phyloP scores from a whole-genome alignment of 2,797 vertebrate genomes.

The Schizopygopsis malacanthus region DNA sequence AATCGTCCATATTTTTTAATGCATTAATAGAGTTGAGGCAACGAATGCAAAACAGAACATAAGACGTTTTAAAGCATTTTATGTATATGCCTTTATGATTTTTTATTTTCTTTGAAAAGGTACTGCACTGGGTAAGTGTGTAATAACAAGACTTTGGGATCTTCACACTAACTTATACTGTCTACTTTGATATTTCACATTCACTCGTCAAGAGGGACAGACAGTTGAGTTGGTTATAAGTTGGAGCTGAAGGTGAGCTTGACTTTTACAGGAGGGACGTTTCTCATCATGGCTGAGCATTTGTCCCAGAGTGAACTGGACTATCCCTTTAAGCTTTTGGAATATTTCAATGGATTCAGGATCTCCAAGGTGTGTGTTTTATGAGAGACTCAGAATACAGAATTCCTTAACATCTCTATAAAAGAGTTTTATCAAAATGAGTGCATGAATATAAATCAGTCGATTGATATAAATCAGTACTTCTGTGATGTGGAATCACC shows the following conservation, averaged over 20 bases:
- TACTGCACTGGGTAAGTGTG: not conserved
- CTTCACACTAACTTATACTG: not conserved
- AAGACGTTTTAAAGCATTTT: not conserved
- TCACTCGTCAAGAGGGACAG: not conserved
- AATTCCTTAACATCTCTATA: not conserved
- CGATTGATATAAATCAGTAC: not conserved
- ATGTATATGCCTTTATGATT: not conserved
- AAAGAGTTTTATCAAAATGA: not conserved
- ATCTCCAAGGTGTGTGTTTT: constrained; percentile 74
- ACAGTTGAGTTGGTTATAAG: not conserved
- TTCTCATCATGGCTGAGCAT: constrained; percentile 74
- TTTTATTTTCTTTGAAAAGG: not conserved
- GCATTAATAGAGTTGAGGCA: not conserved
- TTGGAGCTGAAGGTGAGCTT: not conserved
- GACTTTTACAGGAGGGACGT: constrained; percentile 9
- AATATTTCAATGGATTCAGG: constrained; percentile 79
- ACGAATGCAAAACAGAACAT: not conserved
- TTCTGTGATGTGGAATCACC: not conserved
- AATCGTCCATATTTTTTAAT: not conserved
- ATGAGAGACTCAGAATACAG: not conserved
- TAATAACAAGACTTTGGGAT: no score
- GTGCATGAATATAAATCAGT: not conserved
- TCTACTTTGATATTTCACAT: not conserved
- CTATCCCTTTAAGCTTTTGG: constrained; percentile 80
- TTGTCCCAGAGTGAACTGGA: constrained; percentile 81